These are phyloP conservation scores for Pogoniulus pusillus DNA, from an alignment of 2,797 vertebrate species.

Conservation along the genomic window DNA sequence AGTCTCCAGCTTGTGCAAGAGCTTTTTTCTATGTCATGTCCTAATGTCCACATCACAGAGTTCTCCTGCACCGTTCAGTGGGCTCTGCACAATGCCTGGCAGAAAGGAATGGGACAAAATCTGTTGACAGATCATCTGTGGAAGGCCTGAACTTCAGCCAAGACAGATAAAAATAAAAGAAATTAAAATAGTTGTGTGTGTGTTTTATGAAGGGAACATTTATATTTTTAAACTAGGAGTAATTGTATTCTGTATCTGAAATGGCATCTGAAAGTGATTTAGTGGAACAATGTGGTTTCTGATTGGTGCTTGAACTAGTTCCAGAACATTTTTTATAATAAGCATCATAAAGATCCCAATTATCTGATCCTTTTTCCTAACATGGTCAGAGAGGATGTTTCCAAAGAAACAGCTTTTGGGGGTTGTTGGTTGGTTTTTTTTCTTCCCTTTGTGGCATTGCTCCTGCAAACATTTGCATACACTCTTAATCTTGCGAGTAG, in stretches of 20 bases:
- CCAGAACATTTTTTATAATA: slow-evolving; percentile 85
- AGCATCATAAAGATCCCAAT: slow-evolving; percentile 86
- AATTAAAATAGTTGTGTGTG: slow-evolving; percentile 72
- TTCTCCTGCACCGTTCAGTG: slow-evolving; percentile 52
- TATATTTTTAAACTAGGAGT: slow-evolving; percentile 92
- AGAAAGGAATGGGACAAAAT: slow-evolving; percentile 80
- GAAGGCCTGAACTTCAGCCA: slow-evolving; percentile 85
- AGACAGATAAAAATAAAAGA: slow-evolving; percentile 82
- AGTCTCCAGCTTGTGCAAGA: slow-evolving; percentile 63
- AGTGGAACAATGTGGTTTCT: slow-evolving; percentile 89
- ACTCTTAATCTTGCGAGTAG: slow-evolving; percentile 7
- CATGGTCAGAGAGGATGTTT: slow-evolving; percentile 74
- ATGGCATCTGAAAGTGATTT: slow-evolving; percentile 96
- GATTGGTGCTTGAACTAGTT: slow-evolving; percentile 88
- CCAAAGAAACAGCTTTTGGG: slow-evolving; percentile 45
- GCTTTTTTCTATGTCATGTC: slow-evolving; percentile 65
- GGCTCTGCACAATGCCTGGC: slow-evolving; percentile 66
- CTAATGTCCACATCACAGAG: slow-evolving; percentile 57
- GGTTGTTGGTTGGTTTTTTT: neutral
- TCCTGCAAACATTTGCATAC: slow-evolving; percentile 50
- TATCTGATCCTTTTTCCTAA: slow-evolving; percentile 81
- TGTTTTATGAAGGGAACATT: slow-evolving; percentile 80
- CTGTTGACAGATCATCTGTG: slow-evolving; percentile 85
- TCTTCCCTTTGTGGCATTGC: slow-evolving; percentile 19
- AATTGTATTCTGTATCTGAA: slow-evolving; percentile 88